Base-by-base conservation (phyloP, 2,888 invertebrate species). In the Silvanus unidentatus region DNA sequence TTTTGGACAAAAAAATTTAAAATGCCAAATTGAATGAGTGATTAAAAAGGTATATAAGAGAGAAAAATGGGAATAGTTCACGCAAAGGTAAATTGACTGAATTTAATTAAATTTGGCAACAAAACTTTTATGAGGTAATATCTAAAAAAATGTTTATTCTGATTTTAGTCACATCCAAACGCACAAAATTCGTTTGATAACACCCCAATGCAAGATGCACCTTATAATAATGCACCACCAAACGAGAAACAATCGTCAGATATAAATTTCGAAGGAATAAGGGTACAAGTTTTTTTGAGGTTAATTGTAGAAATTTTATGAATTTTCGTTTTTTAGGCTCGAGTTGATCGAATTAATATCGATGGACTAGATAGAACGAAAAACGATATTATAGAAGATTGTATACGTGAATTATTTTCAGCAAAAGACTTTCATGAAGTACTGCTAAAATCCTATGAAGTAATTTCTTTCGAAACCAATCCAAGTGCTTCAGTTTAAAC, bases 381-480 rank as follows among this genome's bases (percentile, higher is more conserved):
- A 69, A 88, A 94, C 68, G 95, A 96, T 64, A 82, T 95, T 55
- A 76, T 97, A 28, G 76, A 80, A 55, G 79, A 82, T 58, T 86
- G 88, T 16, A 83, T 96, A 0, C 76, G 82, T 44, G 88, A 88
- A 6, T 75, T 98, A 12, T 93, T 97, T 70, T 80, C 81, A 53
- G 89, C 91, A 0, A 76, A 77, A 5, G 90, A 88, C 71, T 93
- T 98, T 65, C 84, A 89, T 65, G 90, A 95, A 64, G 86, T 94
- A 49, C 80, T 86, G 55, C 58, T 82, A 16, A 77, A 80, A 53
- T 80, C 83, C 1, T 81, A 84, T 60, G 78, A 76, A 75, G 84
- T 81, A 58, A 54, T 42, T 49, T 9, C 32, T 8, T 5, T 8
- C n/a, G 5, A 10, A n/a, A n/a, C n/a, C n/a, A n/a, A n/a, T n/a